These are phyloP conservation scores for Mycalesis mineus DNA, from an alignment of 2,888 invertebrate species.

Conservation along the genomic window DNA sequence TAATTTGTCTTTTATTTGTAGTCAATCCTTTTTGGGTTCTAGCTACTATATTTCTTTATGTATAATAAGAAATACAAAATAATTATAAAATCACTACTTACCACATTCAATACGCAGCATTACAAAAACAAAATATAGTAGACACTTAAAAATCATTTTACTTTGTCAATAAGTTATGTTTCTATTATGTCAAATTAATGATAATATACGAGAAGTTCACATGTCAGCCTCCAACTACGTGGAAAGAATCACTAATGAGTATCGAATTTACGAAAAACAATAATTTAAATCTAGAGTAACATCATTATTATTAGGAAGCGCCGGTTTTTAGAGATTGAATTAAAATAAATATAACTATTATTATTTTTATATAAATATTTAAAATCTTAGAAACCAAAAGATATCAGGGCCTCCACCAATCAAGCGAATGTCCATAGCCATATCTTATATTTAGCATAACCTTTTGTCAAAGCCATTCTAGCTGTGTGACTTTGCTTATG, in stretches of 20 bases:
- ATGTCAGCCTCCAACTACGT: background rate
- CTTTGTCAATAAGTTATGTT: background rate
- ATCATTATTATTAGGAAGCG: background rate
- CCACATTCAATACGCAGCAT: constrained; percentile 30
- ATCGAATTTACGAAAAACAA: background rate
- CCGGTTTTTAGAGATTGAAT: background rate
- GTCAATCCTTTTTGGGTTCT: too few relatives aligned
- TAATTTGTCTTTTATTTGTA: too few relatives aligned
- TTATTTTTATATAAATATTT: background rate
- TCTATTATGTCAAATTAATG: background rate
- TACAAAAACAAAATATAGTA: constrained; percentile 27
- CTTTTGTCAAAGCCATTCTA: too few relatives aligned
- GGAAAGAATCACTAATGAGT: background rate
- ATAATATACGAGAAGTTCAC: background rate
- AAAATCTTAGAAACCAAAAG: too few relatives aligned
- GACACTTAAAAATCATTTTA: constrained; percentile 29
- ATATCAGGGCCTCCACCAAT: too few relatives aligned
- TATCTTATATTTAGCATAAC: too few relatives aligned
- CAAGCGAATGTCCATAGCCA: too few relatives aligned
- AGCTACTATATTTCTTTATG: too few relatives aligned
- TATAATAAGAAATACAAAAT: too few relatives aligned
- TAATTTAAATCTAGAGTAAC: background rate
- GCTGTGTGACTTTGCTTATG: too few relatives aligned
- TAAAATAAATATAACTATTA: background rate
- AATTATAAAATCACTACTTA: constrained; percentile 10